A percentile compares a stretch with the other conserved stretches of the same genome.
Evolutionary conservation across 1,140 invertebrate genomes (phyloP).

Genomic region (Parapsyche elsis): DNA sequence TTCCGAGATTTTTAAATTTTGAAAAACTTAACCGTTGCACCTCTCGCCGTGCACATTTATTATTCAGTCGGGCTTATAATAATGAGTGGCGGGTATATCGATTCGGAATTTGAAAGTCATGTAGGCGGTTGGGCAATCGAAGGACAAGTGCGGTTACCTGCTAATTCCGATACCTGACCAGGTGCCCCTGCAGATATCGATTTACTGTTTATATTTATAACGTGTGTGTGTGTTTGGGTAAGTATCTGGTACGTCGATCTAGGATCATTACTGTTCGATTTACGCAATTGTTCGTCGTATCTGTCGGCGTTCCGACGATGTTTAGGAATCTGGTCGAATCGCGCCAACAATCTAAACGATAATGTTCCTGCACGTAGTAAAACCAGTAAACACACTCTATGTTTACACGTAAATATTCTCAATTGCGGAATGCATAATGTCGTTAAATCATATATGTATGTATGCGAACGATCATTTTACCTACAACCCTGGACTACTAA

Average conservation of each 20-base stretch:
- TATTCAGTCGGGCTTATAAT: neutral
- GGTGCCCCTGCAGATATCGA: constrained; percentile 22
- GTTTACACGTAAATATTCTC: no score
- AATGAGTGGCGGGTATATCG: constrained; percentile 21
- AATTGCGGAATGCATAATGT: no score
- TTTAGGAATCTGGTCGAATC: neutral
- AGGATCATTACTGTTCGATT: constrained; percentile 8
- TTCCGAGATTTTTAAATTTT: neutral
- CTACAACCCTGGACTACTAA: no score
- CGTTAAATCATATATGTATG: no score
- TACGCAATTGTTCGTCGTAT: constrained; percentile 14
- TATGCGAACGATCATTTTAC: no score
- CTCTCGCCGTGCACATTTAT: no score
- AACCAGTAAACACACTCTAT: no score
- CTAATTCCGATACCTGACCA: constrained; percentile 27
- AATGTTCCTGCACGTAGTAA: neutral
- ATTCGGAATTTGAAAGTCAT: constrained; percentile 44
- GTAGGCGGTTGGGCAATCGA: constrained; percentile 39
- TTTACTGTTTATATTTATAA: constrained; percentile 21
- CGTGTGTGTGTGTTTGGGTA: neutral
- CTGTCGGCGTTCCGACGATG: neutral
- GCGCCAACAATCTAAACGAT: neutral
- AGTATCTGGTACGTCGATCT: neutral
- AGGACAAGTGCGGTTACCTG: constrained; percentile 47
- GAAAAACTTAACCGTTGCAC: no score